Conservation (phyloP, 2,888 invertebrate species). For the Heliconius aoede region DNA sequence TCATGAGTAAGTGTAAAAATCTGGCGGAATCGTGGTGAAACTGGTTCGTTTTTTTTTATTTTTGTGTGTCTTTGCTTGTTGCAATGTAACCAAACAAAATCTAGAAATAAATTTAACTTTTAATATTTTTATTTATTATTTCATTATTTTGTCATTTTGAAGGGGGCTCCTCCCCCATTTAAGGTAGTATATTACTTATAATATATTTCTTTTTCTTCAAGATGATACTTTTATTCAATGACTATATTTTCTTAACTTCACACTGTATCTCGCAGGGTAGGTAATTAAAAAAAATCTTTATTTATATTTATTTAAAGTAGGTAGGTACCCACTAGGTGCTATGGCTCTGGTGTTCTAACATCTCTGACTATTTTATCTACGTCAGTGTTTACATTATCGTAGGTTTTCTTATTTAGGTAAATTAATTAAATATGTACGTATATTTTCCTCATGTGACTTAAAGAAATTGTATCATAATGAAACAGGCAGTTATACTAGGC, state of each 20-base stretch:
- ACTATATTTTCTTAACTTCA: not conserved
- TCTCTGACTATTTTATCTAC: not conserved
- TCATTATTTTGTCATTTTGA: not conserved
- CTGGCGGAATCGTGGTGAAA: not conserved
- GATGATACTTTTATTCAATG: too few relatives aligned
- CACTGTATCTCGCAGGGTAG: too few relatives aligned
- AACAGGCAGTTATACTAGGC: too few relatives aligned
- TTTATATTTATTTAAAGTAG: not conserved
- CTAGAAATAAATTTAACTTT: not conserved
- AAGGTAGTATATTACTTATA: too few relatives aligned
- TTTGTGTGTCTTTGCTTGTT: not conserved
- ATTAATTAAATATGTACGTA: too few relatives aligned
- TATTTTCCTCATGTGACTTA: conserved; percentile 8
- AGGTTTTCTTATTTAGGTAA: conserved; percentile 5
- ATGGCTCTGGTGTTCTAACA: not conserved
- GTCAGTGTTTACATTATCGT: not conserved
- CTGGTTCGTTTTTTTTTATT: not conserved
- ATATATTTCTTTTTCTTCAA: too few relatives aligned
- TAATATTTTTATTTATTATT: too few relatives aligned
- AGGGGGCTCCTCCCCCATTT: too few relatives aligned
- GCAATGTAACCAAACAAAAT: not conserved
- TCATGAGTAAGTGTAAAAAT: conserved; percentile 23
- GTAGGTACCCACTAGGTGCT: not conserved
- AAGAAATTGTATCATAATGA: not conserved
- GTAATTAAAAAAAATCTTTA: not conserved